Evolutionary conservation across 2,113 vertebrate genomes (phyloP).

Genomic region (Pavo muticus): DNA sequence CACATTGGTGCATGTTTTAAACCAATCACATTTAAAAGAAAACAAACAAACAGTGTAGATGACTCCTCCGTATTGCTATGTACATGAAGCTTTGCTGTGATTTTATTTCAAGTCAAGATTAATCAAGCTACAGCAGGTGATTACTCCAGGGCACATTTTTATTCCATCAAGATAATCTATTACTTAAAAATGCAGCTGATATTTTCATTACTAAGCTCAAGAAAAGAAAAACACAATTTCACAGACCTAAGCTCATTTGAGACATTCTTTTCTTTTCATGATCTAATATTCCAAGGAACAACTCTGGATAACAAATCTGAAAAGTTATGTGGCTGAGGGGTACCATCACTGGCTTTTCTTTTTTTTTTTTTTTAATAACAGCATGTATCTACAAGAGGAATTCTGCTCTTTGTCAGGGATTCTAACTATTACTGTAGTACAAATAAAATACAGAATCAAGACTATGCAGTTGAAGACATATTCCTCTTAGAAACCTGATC

Average conservation of each 20-base stretch:
- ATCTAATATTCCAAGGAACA: not conserved
- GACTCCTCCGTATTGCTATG: not conserved
- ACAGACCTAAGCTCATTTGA: not conserved
- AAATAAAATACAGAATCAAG: not conserved
- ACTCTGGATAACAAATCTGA: not conserved
- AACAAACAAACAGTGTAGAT: rapidly evolving
- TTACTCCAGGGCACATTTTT: not conserved
- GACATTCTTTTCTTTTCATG: not conserved
- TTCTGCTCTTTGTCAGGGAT: not conserved
- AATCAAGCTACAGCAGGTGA: not conserved
- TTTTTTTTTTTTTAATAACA: not conserved
- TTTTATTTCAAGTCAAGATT: not conserved
- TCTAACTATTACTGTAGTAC: not conserved
- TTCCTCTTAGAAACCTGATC: not conserved
- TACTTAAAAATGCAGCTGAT: not conserved
- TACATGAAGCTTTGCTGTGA: not conserved
- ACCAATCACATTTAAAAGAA: not conserved
- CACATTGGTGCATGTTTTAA: not conserved
- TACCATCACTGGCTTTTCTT: not conserved
- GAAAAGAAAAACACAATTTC: not conserved
- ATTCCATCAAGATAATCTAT: not conserved
- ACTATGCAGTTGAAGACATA: not conserved
- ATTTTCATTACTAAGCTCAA: not conserved
- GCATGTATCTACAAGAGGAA: not conserved
- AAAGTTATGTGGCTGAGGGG: not conserved